phyloP scores from a whole-genome alignment of 1,140 invertebrate species.

The Lucilia sericata region DNA sequence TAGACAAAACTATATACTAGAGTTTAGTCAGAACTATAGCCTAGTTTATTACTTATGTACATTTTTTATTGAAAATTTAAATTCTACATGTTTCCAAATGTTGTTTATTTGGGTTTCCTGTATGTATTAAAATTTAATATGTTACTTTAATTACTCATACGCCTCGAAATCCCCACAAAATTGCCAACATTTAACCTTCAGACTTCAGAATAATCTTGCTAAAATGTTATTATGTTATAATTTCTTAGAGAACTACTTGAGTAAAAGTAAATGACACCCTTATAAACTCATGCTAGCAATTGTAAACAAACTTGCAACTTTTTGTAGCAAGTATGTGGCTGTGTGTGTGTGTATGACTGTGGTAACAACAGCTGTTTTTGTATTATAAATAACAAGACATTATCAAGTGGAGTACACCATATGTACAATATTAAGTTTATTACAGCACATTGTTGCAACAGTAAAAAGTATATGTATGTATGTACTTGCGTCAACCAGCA shows the following conservation, averaged over 20 bases:
- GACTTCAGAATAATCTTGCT: background rate
- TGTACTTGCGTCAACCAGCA: background rate
- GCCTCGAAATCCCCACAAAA: background rate
- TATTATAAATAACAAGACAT: background rate
- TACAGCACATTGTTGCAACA: background rate
- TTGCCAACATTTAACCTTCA: background rate
- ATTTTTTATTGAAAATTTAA: too few relatives aligned
- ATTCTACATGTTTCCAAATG: too few relatives aligned
- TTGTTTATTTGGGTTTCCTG: too few relatives aligned
- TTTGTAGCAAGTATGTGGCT: too few relatives aligned
- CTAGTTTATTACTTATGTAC: too few relatives aligned
- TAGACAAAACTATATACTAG: too few relatives aligned
- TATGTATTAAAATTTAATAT: too few relatives aligned
- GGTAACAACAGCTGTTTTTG: background rate
- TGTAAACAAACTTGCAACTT: background rate
- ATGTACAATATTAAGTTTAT: background rate
- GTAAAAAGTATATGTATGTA: background rate
- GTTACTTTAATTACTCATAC: background rate
- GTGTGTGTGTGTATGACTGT: background rate
- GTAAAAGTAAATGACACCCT: background rate
- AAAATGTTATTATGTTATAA: background rate
- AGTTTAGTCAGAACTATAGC: too few relatives aligned
- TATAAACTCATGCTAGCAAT: background rate
- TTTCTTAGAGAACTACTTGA: background rate
- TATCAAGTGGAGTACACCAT: conserved; percentile 13